A percentile compares a stretch with the other conserved stretches of the same genome.
Conservation (phyloP, 2,113 vertebrate genomes). For the Myiagra hebetior region DNA sequence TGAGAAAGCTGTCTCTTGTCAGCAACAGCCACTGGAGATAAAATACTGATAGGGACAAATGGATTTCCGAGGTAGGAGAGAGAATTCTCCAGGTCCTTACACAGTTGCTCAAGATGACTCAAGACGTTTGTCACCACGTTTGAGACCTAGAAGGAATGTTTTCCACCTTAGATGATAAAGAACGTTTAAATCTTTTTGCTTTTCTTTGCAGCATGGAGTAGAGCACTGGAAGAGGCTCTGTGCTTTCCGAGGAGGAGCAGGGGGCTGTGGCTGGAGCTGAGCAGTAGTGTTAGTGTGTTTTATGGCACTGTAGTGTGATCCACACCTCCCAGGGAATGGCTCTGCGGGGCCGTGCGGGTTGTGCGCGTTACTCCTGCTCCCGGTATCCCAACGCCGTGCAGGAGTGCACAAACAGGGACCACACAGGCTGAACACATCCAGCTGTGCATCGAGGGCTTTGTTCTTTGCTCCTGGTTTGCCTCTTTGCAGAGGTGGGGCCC, state of each 20-base stretch:
- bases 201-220: not conserved
- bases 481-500: not conserved
- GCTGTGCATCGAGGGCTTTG: not conserved
- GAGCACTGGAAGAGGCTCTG: not conserved
- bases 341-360: rapidly evolving
- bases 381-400: rapidly evolving
- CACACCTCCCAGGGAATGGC: not conserved
- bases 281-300: not conserved
- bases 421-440: rapidly evolving
- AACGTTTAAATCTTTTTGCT: not conserved
- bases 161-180: not conserved
- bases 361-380: rapidly evolving
- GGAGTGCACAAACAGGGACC: not conserved
- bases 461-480: not conserved
- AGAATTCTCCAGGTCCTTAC: not conserved
- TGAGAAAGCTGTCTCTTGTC: not conserved
- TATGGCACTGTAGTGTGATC: not conserved
- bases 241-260: not conserved
- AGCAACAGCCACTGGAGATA: not conserved
- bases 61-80: not conserved
- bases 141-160: not conserved
- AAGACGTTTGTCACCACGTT: not conserved
- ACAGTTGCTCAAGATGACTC: not conserved
- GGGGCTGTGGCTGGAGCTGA: not conserved
- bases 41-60: not conserved